Base-by-base conservation (phyloP, 2,888 invertebrate species). In the Hypomecis punctinalis region DNA sequence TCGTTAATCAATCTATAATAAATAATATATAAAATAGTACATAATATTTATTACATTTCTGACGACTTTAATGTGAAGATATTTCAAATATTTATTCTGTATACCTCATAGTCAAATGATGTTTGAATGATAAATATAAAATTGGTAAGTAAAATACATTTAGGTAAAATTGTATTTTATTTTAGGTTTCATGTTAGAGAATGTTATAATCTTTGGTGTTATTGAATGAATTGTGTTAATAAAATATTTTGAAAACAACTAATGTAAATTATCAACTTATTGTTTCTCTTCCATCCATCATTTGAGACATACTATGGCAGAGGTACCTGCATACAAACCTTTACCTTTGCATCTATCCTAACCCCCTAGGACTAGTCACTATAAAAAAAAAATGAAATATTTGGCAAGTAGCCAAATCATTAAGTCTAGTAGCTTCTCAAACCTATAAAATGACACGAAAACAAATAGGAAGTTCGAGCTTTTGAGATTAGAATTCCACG, bases 211-310 rank as follows among this genome's bases (percentile, higher is more conserved):
- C 93, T 93, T 93, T 91, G 93, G 93, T 93, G 93, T 93, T 93
- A 93, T 88, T 93, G 92, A 93, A 93, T 93, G 93, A 93, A 93
- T 93, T 93, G 93, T 93, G 93, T 93, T 93, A 93, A 93, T 93
- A 93, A 93, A 93, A 93, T 93, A 93, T 93, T 93, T 93, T 93
- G 85, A 91, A 92, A 93, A 91, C 80, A 80, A 87, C 78, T 88
- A 87, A 81, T 90, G 85, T 90, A 90, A 90, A 90, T 88, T 88
- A 86, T 87, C 80, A 80, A 84, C 86, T 77, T 69, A 83, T 88
- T 88, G 85, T 90, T 90, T 88, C 80, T 84, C 78, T 88, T 82
- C 65, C 71, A 61, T 69, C 76, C 72, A 53, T 48, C 48, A 52
- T 45, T 57, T 40, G n/a, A 47, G 40, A 13, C 51, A 47, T 23